Conservation (phyloP, 2,113 vertebrate genomes). For the Oncorhynchus nerka region DNA sequence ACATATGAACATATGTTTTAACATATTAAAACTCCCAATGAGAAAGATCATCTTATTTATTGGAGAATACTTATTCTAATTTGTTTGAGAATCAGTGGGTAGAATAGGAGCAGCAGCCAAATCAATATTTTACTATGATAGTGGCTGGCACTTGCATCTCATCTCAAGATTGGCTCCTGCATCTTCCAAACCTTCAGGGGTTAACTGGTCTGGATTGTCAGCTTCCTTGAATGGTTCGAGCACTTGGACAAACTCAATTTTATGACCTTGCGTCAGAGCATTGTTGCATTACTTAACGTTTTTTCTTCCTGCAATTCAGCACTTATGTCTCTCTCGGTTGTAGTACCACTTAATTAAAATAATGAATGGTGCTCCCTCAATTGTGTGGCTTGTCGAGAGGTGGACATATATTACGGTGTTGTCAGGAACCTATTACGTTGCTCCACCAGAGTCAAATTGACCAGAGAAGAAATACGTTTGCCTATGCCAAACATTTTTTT, state of each 20-base stretch:
- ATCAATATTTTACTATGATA: neutral
- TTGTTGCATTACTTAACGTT: conserved; percentile 54
- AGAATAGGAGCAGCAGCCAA: no score
- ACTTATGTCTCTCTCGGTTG: conserved; percentile 33
- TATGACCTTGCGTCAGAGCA: conserved; percentile 58
- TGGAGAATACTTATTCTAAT: no score
- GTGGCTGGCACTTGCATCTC: neutral
- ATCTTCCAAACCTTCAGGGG: neutral
- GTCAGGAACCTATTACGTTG: conserved; percentile 13
- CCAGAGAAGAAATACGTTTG: conserved; percentile 40
- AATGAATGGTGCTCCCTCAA: neutral
- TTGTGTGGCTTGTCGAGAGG: conserved; percentile 14
- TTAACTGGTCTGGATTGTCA: conserved; percentile 38
- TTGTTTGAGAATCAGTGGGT: no score
- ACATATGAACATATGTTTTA: no score
- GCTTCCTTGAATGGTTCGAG: conserved; percentile 14
- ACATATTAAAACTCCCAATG: no score
- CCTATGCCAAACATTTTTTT: neutral
- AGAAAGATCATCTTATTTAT: no score
- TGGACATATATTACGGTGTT: conserved; percentile 2
- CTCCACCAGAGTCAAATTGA: conserved; percentile 5
- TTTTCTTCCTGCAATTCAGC: conserved; percentile 37
- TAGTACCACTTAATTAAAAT: conserved; percentile 40
- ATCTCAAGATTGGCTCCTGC: neutral
- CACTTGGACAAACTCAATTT: conserved; percentile 50